Base-by-base conservation (phyloP, 1,140 invertebrate genomes). In the Brachionus plicatilis region DNA sequence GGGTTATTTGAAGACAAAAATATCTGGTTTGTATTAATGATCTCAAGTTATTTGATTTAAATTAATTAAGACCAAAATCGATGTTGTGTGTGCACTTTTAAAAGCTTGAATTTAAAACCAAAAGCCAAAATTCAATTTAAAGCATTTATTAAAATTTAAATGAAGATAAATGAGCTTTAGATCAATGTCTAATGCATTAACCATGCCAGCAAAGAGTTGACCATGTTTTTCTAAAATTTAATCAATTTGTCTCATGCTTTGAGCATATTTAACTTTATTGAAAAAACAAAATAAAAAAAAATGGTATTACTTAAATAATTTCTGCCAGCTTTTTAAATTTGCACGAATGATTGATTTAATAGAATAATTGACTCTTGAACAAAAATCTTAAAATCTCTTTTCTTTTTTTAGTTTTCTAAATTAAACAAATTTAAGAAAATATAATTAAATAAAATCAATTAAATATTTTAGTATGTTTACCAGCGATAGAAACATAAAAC, bases 321-420 rank as follows among this genome's bases (percentile, higher is more conserved):
- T 68, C n/a, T 37, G 14, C 33, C 33, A 68, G 27, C n/a, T 68
- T 41, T 41, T 17, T 3, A 72, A 72, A 72, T 72, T 72, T 72
- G 68, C 68, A 72, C 24, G 68, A 72, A 72, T 72, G 68, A 72
- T 72, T 72, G 37, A 72, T 72, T 72, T 72, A 45, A 72, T 72
- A 72, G 68, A 72, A 72, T 72, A 72, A 72, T 72, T 72, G 68
- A 72, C 68, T 72, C 41, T 72, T n/a, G 37, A 72, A 72, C 33
- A 41, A 72, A 70, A 72, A 72, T 72, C 68, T 72, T 72, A 41
- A 72, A 72, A 72, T 43, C 68, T 72, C 43, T 60, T 60, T 60
- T 20, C n/a, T 60, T 56, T 53, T 14, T 53, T n/a, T 53, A 6
- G 33, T 53, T 53, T 53, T 17, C 17, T 41, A 72, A 72, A 72